Conservation (phyloP, 2,888 invertebrate genomes). For the Melanostoma scalare region DNA sequence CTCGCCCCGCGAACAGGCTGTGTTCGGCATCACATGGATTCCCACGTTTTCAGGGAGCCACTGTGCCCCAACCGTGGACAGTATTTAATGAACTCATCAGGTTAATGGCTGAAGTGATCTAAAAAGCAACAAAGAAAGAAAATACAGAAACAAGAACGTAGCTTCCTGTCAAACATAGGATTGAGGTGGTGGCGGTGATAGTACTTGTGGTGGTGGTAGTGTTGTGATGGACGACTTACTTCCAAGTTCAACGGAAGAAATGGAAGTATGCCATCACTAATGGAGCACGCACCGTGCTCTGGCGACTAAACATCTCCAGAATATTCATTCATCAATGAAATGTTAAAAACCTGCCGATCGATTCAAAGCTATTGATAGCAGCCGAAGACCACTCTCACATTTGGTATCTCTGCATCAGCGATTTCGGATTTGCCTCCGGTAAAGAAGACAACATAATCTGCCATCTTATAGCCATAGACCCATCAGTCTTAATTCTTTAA, state of each 20-base stretch:
- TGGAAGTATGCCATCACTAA: constrained; percentile 55
- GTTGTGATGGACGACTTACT: neutral
- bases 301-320: constrained; percentile 31
- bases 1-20: constrained; percentile 39
- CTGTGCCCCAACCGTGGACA: constrained; percentile 50
- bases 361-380: constrained; percentile 40
- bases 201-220: constrained; percentile 13
- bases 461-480: constrained; percentile 8
- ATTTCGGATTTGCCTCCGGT: constrained; percentile 3
- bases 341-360: constrained; percentile 22
- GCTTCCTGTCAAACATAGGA: constrained; percentile 55
- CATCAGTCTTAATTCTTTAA: constrained; percentile 20
- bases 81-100: constrained; percentile 69
- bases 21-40: constrained; percentile 49
- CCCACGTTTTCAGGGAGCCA: constrained; percentile 70
- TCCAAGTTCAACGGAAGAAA: constrained; percentile 8
- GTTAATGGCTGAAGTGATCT: constrained; percentile 65
- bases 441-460: constrained; percentile 5
- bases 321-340: constrained; percentile 70
- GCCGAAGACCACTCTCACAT: constrained; percentile 16
- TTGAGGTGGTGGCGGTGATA: constrained; percentile 35
- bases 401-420: constrained; percentile 26
- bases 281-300: constrained; percentile 24
- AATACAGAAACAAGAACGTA: constrained; percentile 4
- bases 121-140: constrained; percentile 30